A percentile compares a stretch with the other conserved stretches of the same genome.
phyloP scores from a whole-genome alignment of 1,140 invertebrate genomes.

The Nasonia longicornis region DNA sequence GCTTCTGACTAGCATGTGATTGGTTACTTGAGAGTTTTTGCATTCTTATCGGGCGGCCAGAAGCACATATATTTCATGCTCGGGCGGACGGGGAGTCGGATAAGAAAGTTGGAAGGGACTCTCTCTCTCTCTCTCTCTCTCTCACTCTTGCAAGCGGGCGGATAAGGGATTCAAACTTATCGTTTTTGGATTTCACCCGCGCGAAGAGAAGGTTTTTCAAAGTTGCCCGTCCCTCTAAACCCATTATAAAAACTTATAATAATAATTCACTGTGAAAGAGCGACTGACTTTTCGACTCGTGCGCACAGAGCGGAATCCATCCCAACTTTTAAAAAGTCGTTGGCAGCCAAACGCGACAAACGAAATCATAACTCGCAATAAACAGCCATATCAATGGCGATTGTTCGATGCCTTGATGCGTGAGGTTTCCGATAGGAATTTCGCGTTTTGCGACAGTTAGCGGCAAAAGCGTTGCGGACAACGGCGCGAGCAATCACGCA shows the following conservation, averaged over 20 bases:
- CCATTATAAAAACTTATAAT: not conserved
- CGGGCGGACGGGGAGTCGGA: not conserved
- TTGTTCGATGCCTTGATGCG: not conserved
- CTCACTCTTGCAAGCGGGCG: too few species aligned
- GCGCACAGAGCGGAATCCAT: too few species aligned
- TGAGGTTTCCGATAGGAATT: conserved; percentile 16
- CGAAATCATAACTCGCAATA: too few species aligned
- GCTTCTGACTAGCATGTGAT: conserved; percentile 10
- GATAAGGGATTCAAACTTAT: conserved; percentile 18
- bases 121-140: not conserved
- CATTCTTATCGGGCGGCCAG: not conserved
- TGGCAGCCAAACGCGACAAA: too few species aligned
- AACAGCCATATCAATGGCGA: not conserved
- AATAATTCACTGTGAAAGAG: not conserved
- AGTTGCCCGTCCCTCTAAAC: not conserved
- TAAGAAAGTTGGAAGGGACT: conserved; percentile 10
- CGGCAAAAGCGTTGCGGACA: conserved; percentile 4
- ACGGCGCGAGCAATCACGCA: not conserved
- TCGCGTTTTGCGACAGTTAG: conserved; percentile 4
- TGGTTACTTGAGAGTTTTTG: conserved; percentile 26
- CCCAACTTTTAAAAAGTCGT: too few species aligned
- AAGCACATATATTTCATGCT: conserved; percentile 21
- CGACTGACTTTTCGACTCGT: not conserved
- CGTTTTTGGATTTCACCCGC: conserved; percentile 12
- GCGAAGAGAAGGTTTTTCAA: not conserved